Evolutionary conservation across 2,113 vertebrate genomes (phyloP).

Genomic region (Gasterosteus aculeatus): DNA sequence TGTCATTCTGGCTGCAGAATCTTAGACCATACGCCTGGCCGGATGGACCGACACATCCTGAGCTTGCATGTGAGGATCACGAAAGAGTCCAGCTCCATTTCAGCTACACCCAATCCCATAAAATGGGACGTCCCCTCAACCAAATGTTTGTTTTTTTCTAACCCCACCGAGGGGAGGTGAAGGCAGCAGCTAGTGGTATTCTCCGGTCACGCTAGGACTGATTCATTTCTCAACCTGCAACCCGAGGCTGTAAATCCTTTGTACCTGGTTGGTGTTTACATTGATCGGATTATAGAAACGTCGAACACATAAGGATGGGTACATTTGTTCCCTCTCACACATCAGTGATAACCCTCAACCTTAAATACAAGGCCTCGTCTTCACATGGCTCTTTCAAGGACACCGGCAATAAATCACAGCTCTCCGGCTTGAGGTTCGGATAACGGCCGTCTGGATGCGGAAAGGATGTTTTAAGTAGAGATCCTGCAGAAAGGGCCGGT

Average conservation of each 20-base stretch:
- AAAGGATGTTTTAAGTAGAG: slow-evolving; percentile 21
- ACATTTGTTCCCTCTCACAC: slow-evolving; percentile 11
- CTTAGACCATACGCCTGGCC: slow-evolving; percentile 14
- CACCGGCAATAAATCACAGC: neutral
- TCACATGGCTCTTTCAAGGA: neutral
- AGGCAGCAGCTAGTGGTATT: slow-evolving; percentile 1
- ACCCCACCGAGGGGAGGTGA: slow-evolving; percentile 8
- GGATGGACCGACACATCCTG: slow-evolving; percentile 26
- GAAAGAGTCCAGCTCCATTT: slow-evolving; percentile 12
- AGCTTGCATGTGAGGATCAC: slow-evolving; percentile 26
- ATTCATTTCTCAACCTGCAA: slow-evolving; percentile 22
- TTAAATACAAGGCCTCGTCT: neutral
- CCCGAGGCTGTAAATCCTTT: slow-evolving; percentile 4
- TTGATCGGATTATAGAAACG: slow-evolving; percentile 30
- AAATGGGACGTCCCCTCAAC: neutral
- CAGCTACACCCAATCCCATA: slow-evolving; percentile 16
- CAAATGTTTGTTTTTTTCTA: slow-evolving; percentile 13
- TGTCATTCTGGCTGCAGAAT: slow-evolving; percentile 45
- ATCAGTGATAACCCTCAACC: neutral
- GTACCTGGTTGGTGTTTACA: slow-evolving; percentile 7
- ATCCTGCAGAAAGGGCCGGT: slow-evolving; percentile 16
- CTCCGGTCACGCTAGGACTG: slow-evolving; percentile 9
- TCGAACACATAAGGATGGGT: slow-evolving; percentile 10
- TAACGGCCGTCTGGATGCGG: slow-evolving; percentile 4
- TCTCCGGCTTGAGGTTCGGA: neutral